Evolutionary conservation across 2,113 vertebrate genomes (phyloP), one percentile per base, ranked within the genome.

Genomic region (Arvicanthis niloticus): DNA sequence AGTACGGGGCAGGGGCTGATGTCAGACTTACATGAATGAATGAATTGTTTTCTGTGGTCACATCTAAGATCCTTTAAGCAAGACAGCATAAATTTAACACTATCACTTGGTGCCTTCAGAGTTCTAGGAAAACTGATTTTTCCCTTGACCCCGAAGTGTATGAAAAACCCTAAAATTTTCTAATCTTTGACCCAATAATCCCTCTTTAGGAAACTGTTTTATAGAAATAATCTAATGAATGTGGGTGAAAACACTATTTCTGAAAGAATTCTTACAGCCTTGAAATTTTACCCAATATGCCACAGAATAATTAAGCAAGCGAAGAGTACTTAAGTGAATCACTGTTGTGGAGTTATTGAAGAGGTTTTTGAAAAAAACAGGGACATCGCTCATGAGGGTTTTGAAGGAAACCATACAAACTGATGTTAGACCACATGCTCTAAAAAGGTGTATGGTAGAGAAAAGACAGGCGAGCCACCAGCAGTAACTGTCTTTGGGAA

Each of bases 111-210:
- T 84, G 42, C 45, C 34, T 19, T 2, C 51, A 68, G 67, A 87
- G 21, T 16, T 37, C 37, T 48, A 48, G 40, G 15, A 77, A 85
- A 24, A 94, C 40, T 17, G 13, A 4, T 7, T 84, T 68, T 68
- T 37, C 8, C 6, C 4, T 86, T 29, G 15, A 60, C 4, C 37
- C n/a, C 17, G 51, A 81, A 88, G 31, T 37, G 5, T 19, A 92
- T 68, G 80, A 90, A 93, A 95, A 92, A 22, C 29, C 26, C 89
- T 82, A 93, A 91, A 84, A 92, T 51, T 58, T 11, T 12, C 86
- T 68, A 68, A 81, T 65, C n/a, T 89, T 19, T 93, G 42, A 34
- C 45, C 19, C 13, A 95, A 26, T 81, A 58, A 85, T 34, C 40
- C 19, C 24, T 92, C 19, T 77, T 92, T 26, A 89, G 67, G 68